These are phyloP conservation scores for Tricholaema leucomelas DNA, from an alignment of 2,113 vertebrate species.

Conservation along the genomic window DNA sequence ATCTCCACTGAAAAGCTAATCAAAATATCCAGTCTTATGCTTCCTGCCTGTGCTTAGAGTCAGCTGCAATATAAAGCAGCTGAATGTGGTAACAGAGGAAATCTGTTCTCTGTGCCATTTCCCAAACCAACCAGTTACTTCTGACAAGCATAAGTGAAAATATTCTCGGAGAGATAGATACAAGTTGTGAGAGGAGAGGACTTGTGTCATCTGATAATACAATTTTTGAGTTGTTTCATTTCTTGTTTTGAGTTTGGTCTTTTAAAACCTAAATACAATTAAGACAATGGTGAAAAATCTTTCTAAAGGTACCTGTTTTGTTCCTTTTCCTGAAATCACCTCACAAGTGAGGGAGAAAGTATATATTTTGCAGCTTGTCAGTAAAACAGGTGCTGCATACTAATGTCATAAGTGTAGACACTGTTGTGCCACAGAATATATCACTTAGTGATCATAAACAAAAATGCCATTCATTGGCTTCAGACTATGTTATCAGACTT, in stretches of 20 bases:
- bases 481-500: not conserved
- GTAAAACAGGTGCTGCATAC: not conserved
- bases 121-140: not conserved
- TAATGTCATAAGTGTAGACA: not conserved
- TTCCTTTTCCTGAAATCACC: not conserved
- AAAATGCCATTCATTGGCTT: not conserved
- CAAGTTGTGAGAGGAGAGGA: not conserved
- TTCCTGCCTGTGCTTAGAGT: not conserved
- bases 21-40: not conserved
- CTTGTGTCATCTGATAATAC: not conserved
- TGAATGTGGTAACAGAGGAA: not conserved
- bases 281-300: not conserved
- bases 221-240: not conserved
- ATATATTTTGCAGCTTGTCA: not conserved
- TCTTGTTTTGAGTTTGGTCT: not conserved
- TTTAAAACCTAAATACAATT: not conserved
- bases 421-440: not conserved
- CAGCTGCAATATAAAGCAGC: not conserved
- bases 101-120: not conserved
- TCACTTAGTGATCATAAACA: not conserved
- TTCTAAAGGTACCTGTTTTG: not conserved
- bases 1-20: not conserved
- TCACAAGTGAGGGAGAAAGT: not conserved
- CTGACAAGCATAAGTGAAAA: not conserved
- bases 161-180: not conserved